These are phyloP conservation scores for Leucopsar rothschildi DNA, from an alignment of 2,113 vertebrate genomes.

Conservation along the genomic window DNA sequence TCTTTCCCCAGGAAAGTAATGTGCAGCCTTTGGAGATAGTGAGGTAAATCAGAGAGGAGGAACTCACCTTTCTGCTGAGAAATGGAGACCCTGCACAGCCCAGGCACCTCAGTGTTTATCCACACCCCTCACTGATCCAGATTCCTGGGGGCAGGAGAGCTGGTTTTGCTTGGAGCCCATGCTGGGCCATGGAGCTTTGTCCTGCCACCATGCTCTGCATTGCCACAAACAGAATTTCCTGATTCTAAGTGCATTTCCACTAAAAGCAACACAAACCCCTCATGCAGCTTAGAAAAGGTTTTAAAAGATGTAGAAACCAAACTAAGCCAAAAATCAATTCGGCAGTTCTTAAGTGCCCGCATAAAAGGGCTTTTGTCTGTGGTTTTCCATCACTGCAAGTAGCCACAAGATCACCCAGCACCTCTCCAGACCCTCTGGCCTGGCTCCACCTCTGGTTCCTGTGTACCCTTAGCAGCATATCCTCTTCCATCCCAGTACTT, in stretches of 20 bases:
- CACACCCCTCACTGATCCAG: background rate
- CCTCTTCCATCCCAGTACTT: background rate
- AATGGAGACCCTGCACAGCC: background rate
- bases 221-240: background rate
- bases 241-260: background rate
- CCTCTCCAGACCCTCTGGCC: background rate
- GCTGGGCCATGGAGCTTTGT: background rate
- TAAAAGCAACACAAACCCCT: background rate
- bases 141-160: background rate
- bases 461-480: background rate
- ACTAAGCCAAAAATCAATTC: background rate
- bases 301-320: background rate
- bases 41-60: background rate
- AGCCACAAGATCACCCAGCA: background rate
- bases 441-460: background rate
- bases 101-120: background rate
- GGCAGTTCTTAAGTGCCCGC: background rate
- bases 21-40: background rate
- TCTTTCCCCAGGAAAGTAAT: background rate
- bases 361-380: background rate
- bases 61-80: background rate
- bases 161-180: background rate
- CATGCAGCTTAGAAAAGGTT: background rate
- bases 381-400: background rate
- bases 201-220: background rate